These are phyloP conservation scores for Drosophila hydei DNA, from an alignment of 1,140 invertebrate genomes.

Conservation along the genomic window DNA sequence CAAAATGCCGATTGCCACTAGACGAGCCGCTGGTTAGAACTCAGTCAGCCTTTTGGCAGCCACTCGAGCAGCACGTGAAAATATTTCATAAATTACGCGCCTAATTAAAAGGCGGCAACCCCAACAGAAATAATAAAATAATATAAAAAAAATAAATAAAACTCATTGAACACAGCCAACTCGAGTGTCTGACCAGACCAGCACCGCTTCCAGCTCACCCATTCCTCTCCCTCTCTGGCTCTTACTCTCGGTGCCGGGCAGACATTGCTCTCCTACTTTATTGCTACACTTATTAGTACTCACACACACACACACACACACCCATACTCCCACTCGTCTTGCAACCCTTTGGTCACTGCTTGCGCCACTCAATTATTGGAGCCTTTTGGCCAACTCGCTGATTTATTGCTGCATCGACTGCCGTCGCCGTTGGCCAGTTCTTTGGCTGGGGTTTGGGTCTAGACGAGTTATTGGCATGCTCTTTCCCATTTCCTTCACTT, in stretches of 20 bases:
- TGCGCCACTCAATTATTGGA: conserved; percentile 77
- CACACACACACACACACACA: not conserved
- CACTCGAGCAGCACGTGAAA: conserved; percentile 71
- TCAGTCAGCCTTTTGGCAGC: conserved; percentile 62
- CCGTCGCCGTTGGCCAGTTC: conserved; percentile 42
- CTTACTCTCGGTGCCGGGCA: conserved; percentile 15
- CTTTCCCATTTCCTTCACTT: conserved; percentile 24
- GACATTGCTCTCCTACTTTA: conserved; percentile 56
- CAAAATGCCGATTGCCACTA: conserved; percentile 43
- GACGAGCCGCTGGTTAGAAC: conserved; percentile 41
- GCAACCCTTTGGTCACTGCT: conserved; percentile 47
- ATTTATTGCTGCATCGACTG: conserved; percentile 65
- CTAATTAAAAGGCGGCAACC: conserved; percentile 67
- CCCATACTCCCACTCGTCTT: not conserved
- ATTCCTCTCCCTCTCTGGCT: not conserved
- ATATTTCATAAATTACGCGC: conserved; percentile 79
- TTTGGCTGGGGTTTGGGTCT: conserved; percentile 31
- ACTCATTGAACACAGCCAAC: conserved; percentile 57
- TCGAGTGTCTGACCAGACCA: conserved; percentile 75
- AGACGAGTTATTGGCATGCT: conserved; percentile 69
- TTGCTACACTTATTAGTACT: conserved; percentile 54
- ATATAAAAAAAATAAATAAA: conserved; percentile 14
- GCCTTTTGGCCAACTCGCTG: conserved; percentile 50
- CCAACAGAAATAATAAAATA: conserved; percentile 12
- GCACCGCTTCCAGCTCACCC: not conserved